A percentile compares a stretch with the other conserved stretches of the same genome.
Conservation (phyloP, 2,888 invertebrate genomes). For the Cyclophora punctaria region DNA sequence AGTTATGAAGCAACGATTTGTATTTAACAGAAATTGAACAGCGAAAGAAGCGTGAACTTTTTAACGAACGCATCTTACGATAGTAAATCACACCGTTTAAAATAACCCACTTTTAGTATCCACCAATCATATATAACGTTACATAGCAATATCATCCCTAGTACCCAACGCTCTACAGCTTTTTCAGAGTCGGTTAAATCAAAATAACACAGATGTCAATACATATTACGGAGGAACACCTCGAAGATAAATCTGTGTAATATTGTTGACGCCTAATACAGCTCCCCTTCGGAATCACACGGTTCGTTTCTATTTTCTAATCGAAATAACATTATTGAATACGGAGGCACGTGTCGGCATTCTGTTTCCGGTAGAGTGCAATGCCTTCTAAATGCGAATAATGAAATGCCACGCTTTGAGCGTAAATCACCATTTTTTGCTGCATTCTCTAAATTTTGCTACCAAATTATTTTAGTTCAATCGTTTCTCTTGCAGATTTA, state of each 20-base stretch:
- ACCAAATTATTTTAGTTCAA: constrained; percentile 34
- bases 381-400: constrained; percentile 23
- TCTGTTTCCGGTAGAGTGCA: constrained; percentile 32
- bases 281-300: constrained; percentile 11
- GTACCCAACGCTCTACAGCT: too few relatives aligned
- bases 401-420: constrained; percentile 27
- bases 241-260: constrained; percentile 2
- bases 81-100: too few relatives aligned
- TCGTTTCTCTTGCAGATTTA: constrained; percentile 26
- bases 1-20: too few relatives aligned
- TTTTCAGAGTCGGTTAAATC: too few relatives aligned
- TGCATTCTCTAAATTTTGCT: constrained; percentile 21
- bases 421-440: neutral
- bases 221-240: neutral
- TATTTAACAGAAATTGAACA: too few relatives aligned
- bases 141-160: too few relatives aligned
- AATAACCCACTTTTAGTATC: too few relatives aligned
- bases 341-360: constrained; percentile 27
- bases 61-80: too few relatives aligned
- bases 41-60: too few relatives aligned
- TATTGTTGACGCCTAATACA: constrained; percentile 13
- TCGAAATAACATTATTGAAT: constrained; percentile 14
- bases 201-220: too few relatives aligned
- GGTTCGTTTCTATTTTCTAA: constrained; percentile 19
- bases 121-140: too few relatives aligned